phyloP scores from a whole-genome alignment of 2,888 invertebrate genomes.

The Geophilus truncorum region DNA sequence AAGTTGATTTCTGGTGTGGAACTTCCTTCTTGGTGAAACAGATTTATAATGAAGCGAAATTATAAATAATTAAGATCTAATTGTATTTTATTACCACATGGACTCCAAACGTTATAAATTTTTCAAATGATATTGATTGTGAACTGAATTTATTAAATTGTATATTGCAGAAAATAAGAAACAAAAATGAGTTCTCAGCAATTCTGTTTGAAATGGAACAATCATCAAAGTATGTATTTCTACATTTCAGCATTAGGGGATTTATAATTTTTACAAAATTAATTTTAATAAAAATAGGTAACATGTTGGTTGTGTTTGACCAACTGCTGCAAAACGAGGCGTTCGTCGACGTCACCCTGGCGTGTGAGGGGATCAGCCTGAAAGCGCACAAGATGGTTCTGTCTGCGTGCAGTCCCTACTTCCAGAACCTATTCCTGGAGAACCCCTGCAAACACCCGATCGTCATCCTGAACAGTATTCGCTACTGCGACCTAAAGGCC shows the following conservation, averaged over 20 bases:
- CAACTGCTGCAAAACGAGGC: slow-evolving; percentile 86
- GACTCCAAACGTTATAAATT: no score
- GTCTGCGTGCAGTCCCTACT: slow-evolving; percentile 91
- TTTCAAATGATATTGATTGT: no score
- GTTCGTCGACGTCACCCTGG: slow-evolving; percentile 89
- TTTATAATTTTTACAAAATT: not conserved
- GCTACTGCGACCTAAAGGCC: slow-evolving; percentile 83
- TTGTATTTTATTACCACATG: no score
- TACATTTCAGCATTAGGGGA: not conserved
- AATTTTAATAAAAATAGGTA: slow-evolving; percentile 46
- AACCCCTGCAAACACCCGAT: slow-evolving; percentile 90
- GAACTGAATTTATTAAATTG: no score
- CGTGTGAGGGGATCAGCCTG: slow-evolving; percentile 84
- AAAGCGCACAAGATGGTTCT: slow-evolving; percentile 94
- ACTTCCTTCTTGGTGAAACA: not conserved
- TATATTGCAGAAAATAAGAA: not conserved
- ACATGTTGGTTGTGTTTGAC: slow-evolving; percentile 87
- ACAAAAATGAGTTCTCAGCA: slow-evolving; percentile 58
- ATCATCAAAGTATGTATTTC: slow-evolving; percentile 62
- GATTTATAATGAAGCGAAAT: no score
- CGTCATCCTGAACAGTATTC: slow-evolving; percentile 85
- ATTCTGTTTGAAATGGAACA: slow-evolving; percentile 94
- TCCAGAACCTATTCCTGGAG: slow-evolving; percentile 75
- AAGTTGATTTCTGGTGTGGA: no score
- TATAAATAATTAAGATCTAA: no score